Evolutionary conservation across 2,113 vertebrate genomes (phyloP).

Genomic region (Fulmarus glacialis): DNA sequence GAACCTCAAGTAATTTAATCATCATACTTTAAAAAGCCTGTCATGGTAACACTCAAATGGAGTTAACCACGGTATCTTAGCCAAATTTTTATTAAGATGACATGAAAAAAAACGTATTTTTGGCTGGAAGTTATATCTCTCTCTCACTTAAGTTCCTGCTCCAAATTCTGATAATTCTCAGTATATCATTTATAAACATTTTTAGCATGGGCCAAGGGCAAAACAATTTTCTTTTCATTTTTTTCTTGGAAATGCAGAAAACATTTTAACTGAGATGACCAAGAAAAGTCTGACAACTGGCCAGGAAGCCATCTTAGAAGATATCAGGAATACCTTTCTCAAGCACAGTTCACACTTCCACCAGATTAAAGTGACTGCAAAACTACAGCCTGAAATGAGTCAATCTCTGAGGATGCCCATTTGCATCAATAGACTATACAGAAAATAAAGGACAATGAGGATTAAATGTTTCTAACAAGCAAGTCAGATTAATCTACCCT

Average conservation of each 20-base stretch:
- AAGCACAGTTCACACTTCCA: neutral
- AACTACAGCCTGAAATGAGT: neutral
- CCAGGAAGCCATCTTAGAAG: neutral
- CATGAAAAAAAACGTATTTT: neutral
- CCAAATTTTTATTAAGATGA: neutral
- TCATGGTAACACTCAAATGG: neutral
- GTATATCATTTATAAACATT: neutral
- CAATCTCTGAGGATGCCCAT: neutral
- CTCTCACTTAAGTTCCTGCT: neutral
- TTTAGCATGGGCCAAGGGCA: neutral
- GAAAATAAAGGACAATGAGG: neutral
- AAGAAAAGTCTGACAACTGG: neutral
- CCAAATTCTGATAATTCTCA: neutral
- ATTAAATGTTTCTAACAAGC: neutral
- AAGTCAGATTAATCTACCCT: neutral
- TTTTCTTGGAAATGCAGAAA: neutral
- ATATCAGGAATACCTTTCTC: neutral
- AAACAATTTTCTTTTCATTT: neutral
- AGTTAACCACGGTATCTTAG: accelerated
- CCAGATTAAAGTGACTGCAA: neutral
- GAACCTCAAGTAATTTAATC: neutral
- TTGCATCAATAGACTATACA: neutral
- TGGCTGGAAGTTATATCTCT: neutral
- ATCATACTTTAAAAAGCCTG: neutral
- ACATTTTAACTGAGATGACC: neutral